Evolutionary conservation across 1,140 invertebrate species (phyloP).

Genomic region (Drosophila tristis): DNA sequence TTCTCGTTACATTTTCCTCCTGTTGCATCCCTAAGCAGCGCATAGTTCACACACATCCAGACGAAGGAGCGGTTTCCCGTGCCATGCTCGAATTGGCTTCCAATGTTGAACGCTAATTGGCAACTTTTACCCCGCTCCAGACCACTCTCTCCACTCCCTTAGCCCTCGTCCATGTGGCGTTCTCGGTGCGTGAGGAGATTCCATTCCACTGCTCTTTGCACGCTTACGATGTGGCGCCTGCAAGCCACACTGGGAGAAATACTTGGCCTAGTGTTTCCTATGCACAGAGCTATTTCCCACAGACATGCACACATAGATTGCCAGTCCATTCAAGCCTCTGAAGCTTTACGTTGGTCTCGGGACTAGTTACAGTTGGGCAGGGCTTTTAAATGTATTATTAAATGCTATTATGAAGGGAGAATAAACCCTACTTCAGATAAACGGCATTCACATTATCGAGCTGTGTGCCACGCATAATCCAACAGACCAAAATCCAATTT

Average conservation of each 20-base stretch:
- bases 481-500: slow-evolving; percentile 73
- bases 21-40: slow-evolving; percentile 62
- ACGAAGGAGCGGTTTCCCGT: slow-evolving; percentile 17
- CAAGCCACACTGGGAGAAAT: neutral
- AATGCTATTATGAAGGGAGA: neutral
- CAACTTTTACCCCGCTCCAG: slow-evolving; percentile 49
- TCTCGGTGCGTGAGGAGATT: slow-evolving; percentile 56
- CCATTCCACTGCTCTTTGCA: slow-evolving; percentile 31
- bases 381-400: too few relatives aligned
- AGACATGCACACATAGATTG: too few relatives aligned
- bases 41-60: slow-evolving; percentile 23
- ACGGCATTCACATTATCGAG: slow-evolving; percentile 46
- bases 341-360: too few relatives aligned
- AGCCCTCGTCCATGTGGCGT: neutral
- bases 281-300: too few relatives aligned
- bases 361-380: too few relatives aligned
- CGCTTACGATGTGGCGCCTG: slow-evolving; percentile 51
- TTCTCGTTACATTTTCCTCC: slow-evolving; percentile 36
- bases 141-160: neutral
- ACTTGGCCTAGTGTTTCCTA: too few relatives aligned
- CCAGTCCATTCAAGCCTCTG: too few relatives aligned
- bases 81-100: slow-evolving; percentile 79
- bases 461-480: too few relatives aligned
- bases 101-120: slow-evolving; percentile 82
- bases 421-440: slow-evolving; percentile 12